Conservation (phyloP, 2,888 invertebrate genomes). For the Hypomecis punctinalis region DNA sequence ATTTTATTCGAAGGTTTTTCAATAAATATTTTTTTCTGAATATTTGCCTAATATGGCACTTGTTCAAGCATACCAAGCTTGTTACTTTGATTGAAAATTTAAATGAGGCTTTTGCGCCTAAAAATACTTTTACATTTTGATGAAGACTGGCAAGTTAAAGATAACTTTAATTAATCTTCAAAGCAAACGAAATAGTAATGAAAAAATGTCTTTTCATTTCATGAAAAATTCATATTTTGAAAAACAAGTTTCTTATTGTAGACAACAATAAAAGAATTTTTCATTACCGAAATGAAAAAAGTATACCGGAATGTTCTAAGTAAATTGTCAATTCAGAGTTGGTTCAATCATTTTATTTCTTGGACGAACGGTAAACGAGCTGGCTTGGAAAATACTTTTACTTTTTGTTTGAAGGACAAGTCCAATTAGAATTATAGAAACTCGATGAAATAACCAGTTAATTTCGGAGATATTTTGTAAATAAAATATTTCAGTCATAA, state of each 20-base stretch:
- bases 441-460: constrained; percentile 6
- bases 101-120: too few relatives aligned
- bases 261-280: constrained; percentile 17
- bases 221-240: constrained; percentile 1
- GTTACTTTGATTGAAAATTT: too few relatives aligned
- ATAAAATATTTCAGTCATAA: background rate
- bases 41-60: too few relatives aligned
- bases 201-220: background rate
- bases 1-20: too few relatives aligned
- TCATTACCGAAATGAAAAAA: constrained; percentile 26
- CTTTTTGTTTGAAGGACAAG: constrained; percentile 19
- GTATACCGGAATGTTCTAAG: constrained; percentile 12
- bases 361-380: constrained; percentile 8
- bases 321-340: constrained; percentile 25
- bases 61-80: too few relatives aligned
- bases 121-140: too few relatives aligned
- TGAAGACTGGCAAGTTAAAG: too few relatives aligned
- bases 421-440: constrained; percentile 3
- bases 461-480: background rate
- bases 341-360: constrained; percentile 20
- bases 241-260: constrained; percentile 7
- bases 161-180: background rate
- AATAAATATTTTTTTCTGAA: too few relatives aligned
- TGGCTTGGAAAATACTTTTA: constrained; percentile 15
- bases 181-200: background rate